Base-by-base conservation (phyloP, 1,140 invertebrate species). In the Atta colombica region DNA sequence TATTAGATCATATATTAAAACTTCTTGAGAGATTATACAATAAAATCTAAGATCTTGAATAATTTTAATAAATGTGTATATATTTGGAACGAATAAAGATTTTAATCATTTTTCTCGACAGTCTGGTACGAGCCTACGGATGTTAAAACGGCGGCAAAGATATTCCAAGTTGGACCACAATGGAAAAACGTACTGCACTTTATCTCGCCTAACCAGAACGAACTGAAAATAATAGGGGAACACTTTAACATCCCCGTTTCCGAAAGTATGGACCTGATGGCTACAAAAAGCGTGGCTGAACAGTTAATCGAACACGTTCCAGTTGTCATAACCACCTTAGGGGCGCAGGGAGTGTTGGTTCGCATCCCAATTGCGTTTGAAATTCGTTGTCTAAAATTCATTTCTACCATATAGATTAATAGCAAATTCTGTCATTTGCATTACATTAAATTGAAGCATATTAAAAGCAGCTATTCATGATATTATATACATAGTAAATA, bases 101-200 rank as follows among this genome's bases (percentile, higher is more conserved):
- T 6, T 8, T 31, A 7, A 14, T 55, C 21, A 74, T 72, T 87
- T 55, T 55, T 85, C 25, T 31, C 58, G 95, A 5, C 93, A 97
- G 97, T 97, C 45, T 97, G 96, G 96, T 97, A 96, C 93, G 97
- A 97, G 90, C 97, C 97, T 5, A 97, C 97, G 3, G 96, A 97
- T 90, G 66, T 96, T 2, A 91, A 93, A 58, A 96, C 96, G 88
- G 96, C 96, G 3, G 74, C 88, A 0, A 96, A 96, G 92, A 95
- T 96, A 88, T 96, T 97, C 87, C 72, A 94, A 55, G 90, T 92
- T 16, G 81, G 81, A 55, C 53, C 93, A 4, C 90, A 93, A 0
- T 96, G 96, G 95, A 89, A 94, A 86, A 87, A 91, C 21, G 87
- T 92, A 7, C 69, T 97, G 10, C 93, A 93, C 0, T 96, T 96